Evolutionary conservation across 2,888 invertebrate species (phyloP), one percentile per base, ranked within the genome.

Genomic region (Resseliella maxima): DNA sequence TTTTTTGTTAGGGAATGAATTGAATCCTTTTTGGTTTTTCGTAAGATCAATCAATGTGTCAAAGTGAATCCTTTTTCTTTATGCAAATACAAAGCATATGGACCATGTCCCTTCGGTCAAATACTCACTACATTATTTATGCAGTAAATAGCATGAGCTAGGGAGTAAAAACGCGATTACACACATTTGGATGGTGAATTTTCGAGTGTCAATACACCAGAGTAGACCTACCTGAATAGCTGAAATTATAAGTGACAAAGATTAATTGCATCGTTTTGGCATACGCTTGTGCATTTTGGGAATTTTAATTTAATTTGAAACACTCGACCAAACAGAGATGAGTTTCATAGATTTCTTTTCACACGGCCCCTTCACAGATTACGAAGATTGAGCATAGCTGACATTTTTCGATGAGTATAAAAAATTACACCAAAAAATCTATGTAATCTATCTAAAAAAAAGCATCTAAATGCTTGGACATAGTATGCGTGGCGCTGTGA

Each of bases 1-100:
- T 72, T 72, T 72, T 8, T 24, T n/a, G 12, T 31, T 8, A 2
- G 72, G 27, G 35, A 72, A 31, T 6, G 31, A 27, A 31, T 72
- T n/a, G 72, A 72, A 72, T 72, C 72, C 72, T 72, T 72, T 72
- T 31, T 72, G 72, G 72, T 72, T 72, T 72, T 31, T 72, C 72
- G 35, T 72, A 18, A 72, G 31, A 72, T 72, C 72, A 72, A 72
- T 72, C 72, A 72, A 72, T 72, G 15, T 72, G 72, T 72, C 72
- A 72, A 15, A 72, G 15, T 31, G 72, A 72, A 72, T 72, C 12
- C 72, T 10, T 27, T 31, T 31, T 18, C 31, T 31, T 72, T 72
- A 72, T 72, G 72, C 72, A 72, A 72, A 72, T 1, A 31, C 8
- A 27, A 31, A 27, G 31, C 72, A 72, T 72, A 31, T 72, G 72